Evolutionary conservation across 2,797 vertebrate genomes (phyloP).

Genomic region (Acomys russatus): DNA sequence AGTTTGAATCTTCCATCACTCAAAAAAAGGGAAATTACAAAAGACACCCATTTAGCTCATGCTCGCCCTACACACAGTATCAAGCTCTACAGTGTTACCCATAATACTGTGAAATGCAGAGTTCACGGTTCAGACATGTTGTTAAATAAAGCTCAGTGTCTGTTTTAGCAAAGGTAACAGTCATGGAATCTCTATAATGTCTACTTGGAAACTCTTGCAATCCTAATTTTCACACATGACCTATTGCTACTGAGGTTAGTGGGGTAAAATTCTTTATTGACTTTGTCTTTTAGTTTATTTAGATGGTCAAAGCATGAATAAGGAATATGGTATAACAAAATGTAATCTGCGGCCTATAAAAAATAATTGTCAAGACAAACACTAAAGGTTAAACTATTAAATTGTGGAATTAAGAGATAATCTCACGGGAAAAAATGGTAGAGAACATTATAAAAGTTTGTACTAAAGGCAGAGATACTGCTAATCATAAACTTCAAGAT

Average conservation of each 20-base stretch:
- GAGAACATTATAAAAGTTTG: conserved; percentile 3
- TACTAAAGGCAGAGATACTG: not conserved
- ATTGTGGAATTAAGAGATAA: conserved; percentile 14
- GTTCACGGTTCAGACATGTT: not conserved
- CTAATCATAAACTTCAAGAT: conserved; percentile 37
- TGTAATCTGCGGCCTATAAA: not conserved
- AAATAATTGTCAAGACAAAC: conserved; percentile 22
- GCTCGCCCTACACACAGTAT: not conserved
- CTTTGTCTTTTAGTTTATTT: conserved; percentile 52
- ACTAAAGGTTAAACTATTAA: not conserved
- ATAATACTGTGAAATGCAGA: conserved; percentile 23
- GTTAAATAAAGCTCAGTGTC: conserved; percentile 57
- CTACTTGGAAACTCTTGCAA: not conserved
- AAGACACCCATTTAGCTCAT: not conserved
- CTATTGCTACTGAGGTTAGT: not conserved
- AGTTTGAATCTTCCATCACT: conserved; percentile 32
- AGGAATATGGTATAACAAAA: conserved; percentile 39
- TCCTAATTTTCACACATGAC: not conserved
- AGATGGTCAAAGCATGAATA: not conserved
- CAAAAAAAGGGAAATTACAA: not conserved
- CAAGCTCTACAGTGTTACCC: not conserved
- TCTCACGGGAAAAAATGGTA: not conserved
- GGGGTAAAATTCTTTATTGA: conserved; percentile 33
- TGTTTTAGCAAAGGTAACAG: conserved; percentile 13
- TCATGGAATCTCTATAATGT: not conserved